Base-by-base conservation (phyloP, 2,113 vertebrate species). In the Podiceps cristatus region DNA sequence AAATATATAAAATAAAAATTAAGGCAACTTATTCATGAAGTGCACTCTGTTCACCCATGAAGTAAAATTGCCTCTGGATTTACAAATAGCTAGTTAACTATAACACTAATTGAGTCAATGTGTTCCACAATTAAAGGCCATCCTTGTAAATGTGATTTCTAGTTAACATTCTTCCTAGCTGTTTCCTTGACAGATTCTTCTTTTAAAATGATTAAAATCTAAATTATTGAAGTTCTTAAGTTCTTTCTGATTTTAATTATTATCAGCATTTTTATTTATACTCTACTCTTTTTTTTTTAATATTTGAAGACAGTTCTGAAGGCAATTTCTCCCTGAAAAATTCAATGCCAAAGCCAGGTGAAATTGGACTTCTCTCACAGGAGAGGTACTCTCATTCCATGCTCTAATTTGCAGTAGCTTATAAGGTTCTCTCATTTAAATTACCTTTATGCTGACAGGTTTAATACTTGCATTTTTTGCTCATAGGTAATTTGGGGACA, bases 371-470 rank as follows among this genome's bases (percentile, higher is more conserved):
- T 95, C 47, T 88, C 33, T 91, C 40, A 75, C 19, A 81, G 52
- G 53, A 80, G 37, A 92, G 4, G 19, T 66, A 49, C 24, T 92
- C 29, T 93, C 18, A 64, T 81, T 81, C 83, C 50, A 13, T 0
- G 0, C 25, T 92, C 10, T 81, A 86, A 93, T 95, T 92, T 96
- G 31, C 52, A 56, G 55, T 68, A 94, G 8, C 29, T 93, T 78
- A 60, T 90, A 72, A 81, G 44, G 83, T 93, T 90, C 53, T 81
- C 18, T 81, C 23, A 1, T 49, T 52, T 75, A 87, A 88, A 68
- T 95, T 95, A 93, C 52, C 44, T 78, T 49, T 91, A 33, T 89
- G 52, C 52, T 96, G 89, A 56, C 58, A 77, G 33, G 89, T 96
- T 50, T 72, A 86, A 50, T 84, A 69, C 68, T 82, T 68, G 45